phyloP scores from a whole-genome alignment of 2,113 vertebrate species.

The Catharus bicknelli region DNA sequence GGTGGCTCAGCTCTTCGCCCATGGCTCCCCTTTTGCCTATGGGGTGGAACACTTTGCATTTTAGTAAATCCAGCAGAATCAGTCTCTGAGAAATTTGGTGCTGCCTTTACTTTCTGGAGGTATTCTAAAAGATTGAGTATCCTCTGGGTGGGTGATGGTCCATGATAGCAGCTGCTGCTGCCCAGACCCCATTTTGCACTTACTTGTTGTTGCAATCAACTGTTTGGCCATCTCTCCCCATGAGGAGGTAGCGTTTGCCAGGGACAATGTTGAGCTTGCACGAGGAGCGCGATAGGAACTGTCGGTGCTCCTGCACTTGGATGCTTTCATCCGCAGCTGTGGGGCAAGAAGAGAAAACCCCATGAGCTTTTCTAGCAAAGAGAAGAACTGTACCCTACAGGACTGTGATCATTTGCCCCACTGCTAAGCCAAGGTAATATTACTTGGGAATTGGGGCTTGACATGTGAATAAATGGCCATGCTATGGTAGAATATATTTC shows the following conservation, averaged over 20 bases:
- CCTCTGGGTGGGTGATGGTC: neutral
- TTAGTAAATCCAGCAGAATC: neutral
- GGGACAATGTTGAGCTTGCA: slow-evolving; percentile 41
- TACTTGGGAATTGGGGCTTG: neutral
- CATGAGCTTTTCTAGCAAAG: neutral
- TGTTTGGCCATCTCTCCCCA: slow-evolving; percentile 55
- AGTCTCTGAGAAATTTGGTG: neutral
- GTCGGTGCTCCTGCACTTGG: slow-evolving; percentile 11
- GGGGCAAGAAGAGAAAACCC: neutral
- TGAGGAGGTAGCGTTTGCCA: slow-evolving; percentile 65
- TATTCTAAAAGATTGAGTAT: neutral
- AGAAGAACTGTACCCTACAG: neutral
- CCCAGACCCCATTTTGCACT: neutral
- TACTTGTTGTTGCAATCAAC: slow-evolving; percentile 43
- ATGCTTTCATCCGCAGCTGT: slow-evolving; percentile 48
- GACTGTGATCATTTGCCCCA: neutral
- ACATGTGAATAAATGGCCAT: neutral
- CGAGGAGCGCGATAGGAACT: slow-evolving; percentile 18
- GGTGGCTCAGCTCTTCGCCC: neutral
- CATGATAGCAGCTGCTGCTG: fast-evolving
- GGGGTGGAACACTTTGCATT: neutral
- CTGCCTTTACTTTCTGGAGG: neutral
- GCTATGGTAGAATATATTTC: neutral
- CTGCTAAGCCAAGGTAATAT: neutral
- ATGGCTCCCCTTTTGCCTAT: neutral